Base-by-base conservation (phyloP, 92 coral and sea anemone genomes). In the Pocillopora meandrina region DNA sequence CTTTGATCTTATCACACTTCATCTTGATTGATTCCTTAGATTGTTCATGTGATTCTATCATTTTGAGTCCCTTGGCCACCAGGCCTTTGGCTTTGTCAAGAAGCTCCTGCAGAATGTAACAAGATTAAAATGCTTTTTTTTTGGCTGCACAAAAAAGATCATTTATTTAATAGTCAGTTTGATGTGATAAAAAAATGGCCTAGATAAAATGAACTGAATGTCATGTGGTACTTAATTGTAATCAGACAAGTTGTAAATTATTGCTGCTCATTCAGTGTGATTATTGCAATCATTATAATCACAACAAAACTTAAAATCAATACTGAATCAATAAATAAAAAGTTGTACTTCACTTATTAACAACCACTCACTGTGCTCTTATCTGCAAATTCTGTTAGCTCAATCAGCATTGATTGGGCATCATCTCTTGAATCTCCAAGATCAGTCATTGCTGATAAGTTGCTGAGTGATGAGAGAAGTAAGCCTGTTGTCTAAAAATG, bases 361-460 rank as follows among this genome's bases (percentile, higher is more conserved):
- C 20, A 14, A n/a, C 56, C 36, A 78, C 65, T 61, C 42, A 96
- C 99, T 95, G 89, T 88, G 58, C 92, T 87, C 69, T 81, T 93
- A 71, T 77, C 66, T 64, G 76, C 73, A 70, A 92, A 88, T 69
- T 82, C 77, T 26, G 77, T 85, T 15, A 93, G 71, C 34, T 92
- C 98, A 33, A 81, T 77, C 69, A 89, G 34, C 65, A 96, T 81
- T 64, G 90, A 79, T 71, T 90, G 93, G 26, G 97, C 99, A 73
- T 92, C 93, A 20, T 90, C 85, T 81, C 65, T 90, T 33, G 97
- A 90, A 85, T 96, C 98, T 65, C 99, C 99, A n/a, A 94, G 85
- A 74, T 96, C 99, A 2, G 80, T 91, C 94, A 91, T 94, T 36
- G 87, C 89, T 9, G 99, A 75, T 65, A 96, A 79, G 35, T 96